Evolutionary conservation across 2,888 invertebrate species (phyloP), one percentile per base, ranked within the genome.

Genomic region (Incurvaria masculella): DNA sequence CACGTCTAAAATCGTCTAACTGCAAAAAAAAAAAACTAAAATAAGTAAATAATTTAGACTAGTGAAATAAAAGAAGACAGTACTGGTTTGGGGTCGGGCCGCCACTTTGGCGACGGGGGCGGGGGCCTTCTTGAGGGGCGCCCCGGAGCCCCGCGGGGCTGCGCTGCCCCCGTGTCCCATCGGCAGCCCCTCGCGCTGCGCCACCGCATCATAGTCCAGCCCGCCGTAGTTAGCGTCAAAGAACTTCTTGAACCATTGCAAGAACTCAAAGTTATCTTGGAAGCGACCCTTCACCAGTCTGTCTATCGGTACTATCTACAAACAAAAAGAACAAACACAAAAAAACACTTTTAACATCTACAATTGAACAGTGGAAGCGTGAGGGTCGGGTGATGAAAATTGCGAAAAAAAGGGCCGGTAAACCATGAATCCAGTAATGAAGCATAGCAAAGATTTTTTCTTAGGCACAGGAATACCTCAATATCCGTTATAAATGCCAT

Each of bases 191-290:
- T 89, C 91, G 59, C 97, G 85, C 64, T 90, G 89, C 56, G 84
- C 86, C 64, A 92, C 74, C 50, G 98, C 90, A 79, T 97, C 94
- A 76, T 98, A 98, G 56, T 94, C 94, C 65, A 86, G 83, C 68
- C 95, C 96, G 72, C 91, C 89, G 82, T 95, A 97, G 84, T 99
- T 99, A 63, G 97, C 97, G 80, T 98, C 97, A 81, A 97, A 98
- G 82, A 98, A 97, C 78, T 97, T 96, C 86, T 98, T 97, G 86
- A 98, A 98, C 97, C 97, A 98, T 83, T 98, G 97, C 63, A 98
- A 89, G 82, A 97, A 97, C 79, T 98, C 97, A 86, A 98, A 98
- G 84, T 98, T 98, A 84, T 98, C 97, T 86, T 97, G 97, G 82
- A 98, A 98, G 63, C 95, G 89, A 73, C 94, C 97, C 83, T 97